Evolutionary conservation across 2,888 invertebrate genomes (phyloP).

Genomic region (Torymus tubicola): DNA sequence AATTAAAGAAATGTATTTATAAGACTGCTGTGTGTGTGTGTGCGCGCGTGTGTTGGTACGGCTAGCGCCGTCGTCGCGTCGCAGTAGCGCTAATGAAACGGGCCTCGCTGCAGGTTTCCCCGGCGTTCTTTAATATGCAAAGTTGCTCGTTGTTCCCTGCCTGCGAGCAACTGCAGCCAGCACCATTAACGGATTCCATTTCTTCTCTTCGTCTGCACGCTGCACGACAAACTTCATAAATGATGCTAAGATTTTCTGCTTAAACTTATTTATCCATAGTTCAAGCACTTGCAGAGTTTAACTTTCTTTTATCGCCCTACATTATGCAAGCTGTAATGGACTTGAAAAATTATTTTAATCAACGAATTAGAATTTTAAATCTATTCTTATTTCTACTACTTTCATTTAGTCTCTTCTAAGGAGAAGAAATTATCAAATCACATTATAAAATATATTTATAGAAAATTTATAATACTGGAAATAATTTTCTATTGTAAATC

Average conservation of each 20-base stretch:
- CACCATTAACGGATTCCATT: conserved; percentile 35
- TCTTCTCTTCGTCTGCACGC: conserved; percentile 12
- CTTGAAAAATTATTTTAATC: background rate
- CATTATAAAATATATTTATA: too few species aligned
- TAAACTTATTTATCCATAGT: background rate
- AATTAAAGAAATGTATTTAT: conserved; percentile 60
- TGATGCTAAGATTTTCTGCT: conserved; percentile 2
- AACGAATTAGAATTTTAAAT: background rate
- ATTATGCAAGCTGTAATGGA: background rate
- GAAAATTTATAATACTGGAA: too few species aligned
- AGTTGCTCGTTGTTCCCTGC: conserved; percentile 62
- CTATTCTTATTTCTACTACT: background rate
- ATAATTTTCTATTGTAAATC: too few species aligned
- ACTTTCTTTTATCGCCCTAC: too few species aligned
- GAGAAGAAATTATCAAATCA: too few species aligned
- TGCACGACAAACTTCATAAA: conserved; percentile 1
- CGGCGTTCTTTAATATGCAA: conserved; percentile 71
- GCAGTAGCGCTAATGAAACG: conserved; percentile 56
- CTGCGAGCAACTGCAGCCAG: conserved; percentile 23
- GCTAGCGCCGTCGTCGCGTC: conserved; percentile 3
- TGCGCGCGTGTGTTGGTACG: background rate
- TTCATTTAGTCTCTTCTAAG: background rate
- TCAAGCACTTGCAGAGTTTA: background rate
- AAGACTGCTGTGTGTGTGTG: conserved; percentile 1
- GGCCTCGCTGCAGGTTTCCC: conserved; percentile 40